Evolutionary conservation across 2,888 invertebrate genomes (phyloP), one percentile per base, ranked within the genome.

Genomic region (Pyralis farinalis): DNA sequence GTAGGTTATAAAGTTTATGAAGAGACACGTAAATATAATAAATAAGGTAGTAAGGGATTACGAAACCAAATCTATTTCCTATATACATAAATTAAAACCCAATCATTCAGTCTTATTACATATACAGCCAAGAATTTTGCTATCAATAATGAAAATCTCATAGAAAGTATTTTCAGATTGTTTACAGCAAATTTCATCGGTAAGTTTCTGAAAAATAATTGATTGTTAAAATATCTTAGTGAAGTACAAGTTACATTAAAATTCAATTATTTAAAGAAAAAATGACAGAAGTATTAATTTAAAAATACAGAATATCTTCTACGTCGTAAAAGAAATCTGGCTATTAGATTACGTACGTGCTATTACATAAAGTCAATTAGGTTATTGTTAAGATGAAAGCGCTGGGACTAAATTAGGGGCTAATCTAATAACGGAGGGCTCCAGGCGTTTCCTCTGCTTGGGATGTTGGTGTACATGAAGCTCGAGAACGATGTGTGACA

Each of bases 341-440:
- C 38, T 40, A 47, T 47, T 42, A 43, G 42, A 47, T 43, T 44
- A 43, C 42, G 36, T 35, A 46, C 45, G 46, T 47, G 42, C 27
- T 39, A 28, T 33, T 43, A 43, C 46, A 45, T 40, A 37, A 16
- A 46, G 42, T 44, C 46, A 46, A 47, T 48, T 48, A 41, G 43
- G 42, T 48, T 51, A 48, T 42, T 35, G 30, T 31, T 37, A 38
- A 43, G 51, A 48, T 51, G 46, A 47, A 51, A 51, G 51, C 47
- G 41, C 7, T 8, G 12, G 31, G 46, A 51, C 47, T 42, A 43
- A 51, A 48, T 50, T 46, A 50, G 43, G 41, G 33, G 43, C 42
- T 46, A 37, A 44, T 38, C 37, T 37, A 46, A 51, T 46, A 39
- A 42, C 35, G 39, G 36, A 32, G 32, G 31, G 43, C 38, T 28